phyloP scores from a whole-genome alignment of 1,140 invertebrate genomes.

The Drosophila dunni region DNA sequence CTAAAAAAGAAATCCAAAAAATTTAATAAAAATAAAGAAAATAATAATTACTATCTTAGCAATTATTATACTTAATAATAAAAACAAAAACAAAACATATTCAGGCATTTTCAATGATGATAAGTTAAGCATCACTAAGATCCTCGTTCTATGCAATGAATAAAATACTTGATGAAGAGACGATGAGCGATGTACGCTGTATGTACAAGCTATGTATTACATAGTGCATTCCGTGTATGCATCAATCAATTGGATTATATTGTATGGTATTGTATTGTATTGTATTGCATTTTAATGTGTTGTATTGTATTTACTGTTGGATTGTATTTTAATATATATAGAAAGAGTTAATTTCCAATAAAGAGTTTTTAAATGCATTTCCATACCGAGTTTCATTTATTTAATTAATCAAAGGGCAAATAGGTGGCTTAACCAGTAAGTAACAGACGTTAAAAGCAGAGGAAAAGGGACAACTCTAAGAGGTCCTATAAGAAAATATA shows the following conservation, averaged over 20 bases:
- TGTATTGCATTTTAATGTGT: constrained; percentile 79
- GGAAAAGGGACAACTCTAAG: too few relatives aligned
- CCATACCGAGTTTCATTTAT: neutral
- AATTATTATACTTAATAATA: constrained; percentile 51
- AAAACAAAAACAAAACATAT: constrained; percentile 39
- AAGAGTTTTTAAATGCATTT: constrained; percentile 74
- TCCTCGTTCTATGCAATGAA: constrained; percentile 46
- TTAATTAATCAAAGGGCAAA: neutral
- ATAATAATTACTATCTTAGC: constrained; percentile 54
- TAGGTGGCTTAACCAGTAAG: neutral
- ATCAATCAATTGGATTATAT: constrained; percentile 41
- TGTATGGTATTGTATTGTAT: constrained; percentile 57
- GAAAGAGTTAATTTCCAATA: constrained; percentile 77
- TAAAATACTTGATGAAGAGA: neutral
- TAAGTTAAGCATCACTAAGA: constrained; percentile 42
- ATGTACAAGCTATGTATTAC: constrained; percentile 21
- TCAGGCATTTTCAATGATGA: constrained; percentile 52
- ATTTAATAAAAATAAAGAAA: constrained; percentile 21
- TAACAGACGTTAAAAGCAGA: neutral
- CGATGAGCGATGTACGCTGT: neutral
- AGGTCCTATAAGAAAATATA: too few relatives aligned
- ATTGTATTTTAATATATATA: constrained; percentile 82
- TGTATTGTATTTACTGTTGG: constrained; percentile 83
- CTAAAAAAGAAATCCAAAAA: constrained; percentile 16
- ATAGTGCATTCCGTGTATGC: constrained; percentile 44